These are phyloP conservation scores for Eumacrocentrus americanus DNA, from an alignment of 2,888 invertebrate species.

Conservation along the genomic window DNA sequence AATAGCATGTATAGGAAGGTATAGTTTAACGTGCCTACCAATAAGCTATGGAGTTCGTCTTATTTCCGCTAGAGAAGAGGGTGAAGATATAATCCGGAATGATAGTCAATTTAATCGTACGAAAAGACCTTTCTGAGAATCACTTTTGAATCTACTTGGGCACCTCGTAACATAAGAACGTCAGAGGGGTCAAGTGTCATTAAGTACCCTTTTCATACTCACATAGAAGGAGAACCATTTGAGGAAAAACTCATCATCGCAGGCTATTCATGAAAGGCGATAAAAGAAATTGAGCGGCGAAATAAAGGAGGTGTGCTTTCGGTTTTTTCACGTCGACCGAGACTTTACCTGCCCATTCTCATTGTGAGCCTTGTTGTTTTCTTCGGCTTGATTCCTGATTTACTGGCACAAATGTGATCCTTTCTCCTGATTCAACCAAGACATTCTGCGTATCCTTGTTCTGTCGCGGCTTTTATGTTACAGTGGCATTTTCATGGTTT, in stretches of 20 bases:
- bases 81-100: background rate
- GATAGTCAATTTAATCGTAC: conserved; percentile 1
- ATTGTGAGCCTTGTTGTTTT: conserved; percentile 25
- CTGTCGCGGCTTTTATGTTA: background rate
- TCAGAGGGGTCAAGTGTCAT: conserved; percentile 15
- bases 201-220: conserved; percentile 30
- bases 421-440: background rate
- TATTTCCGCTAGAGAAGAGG: background rate
- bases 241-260: conserved; percentile 47
- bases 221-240: conserved; percentile 48
- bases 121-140: conserved; percentile 5
- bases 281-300: conserved; percentile 45
- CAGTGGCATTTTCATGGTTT: background rate
- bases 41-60: background rate
- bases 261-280: conserved; percentile 39
- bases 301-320: conserved; percentile 28
- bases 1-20: too few species aligned
- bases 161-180: conserved; percentile 5
- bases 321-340: conserved; percentile 12
- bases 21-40: background rate
- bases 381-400: conserved; percentile 3
- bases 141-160: conserved; percentile 16
- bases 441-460: too few species aligned
- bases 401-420: background rate
- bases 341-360: conserved; percentile 8